Percentiles rank a stretch among this genome's conserved stretches.
phyloP scores from a whole-genome alignment of 1,140 invertebrate species.

The Periplaneta americana region DNA sequence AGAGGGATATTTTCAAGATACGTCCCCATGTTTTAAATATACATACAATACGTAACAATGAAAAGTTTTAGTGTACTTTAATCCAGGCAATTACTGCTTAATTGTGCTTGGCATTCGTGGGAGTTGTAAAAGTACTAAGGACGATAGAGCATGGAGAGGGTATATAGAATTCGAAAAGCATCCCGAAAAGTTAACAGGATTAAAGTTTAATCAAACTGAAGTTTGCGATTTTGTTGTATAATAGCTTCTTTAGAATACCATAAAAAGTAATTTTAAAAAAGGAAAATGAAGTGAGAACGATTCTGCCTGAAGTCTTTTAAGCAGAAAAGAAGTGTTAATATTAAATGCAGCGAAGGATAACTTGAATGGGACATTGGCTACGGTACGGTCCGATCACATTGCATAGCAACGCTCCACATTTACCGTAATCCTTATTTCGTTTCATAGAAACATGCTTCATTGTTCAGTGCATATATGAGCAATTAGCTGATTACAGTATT shows the following conservation, averaged over 20 bases:
- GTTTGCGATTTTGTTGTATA: not conserved
- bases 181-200: not conserved
- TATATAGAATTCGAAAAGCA: not conserved
- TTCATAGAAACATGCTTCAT: too few relatives aligned
- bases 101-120: not conserved
- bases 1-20: not conserved
- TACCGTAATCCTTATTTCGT: too few relatives aligned
- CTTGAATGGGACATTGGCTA: too few relatives aligned
- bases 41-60: not conserved
- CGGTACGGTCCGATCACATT: too few relatives aligned
- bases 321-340: not conserved
- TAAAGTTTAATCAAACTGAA: not conserved
- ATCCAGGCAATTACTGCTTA: not conserved
- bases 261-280: not conserved
- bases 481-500: too few relatives aligned
- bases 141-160: not conserved
- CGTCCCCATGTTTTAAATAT: not conserved
- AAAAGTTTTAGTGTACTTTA: not conserved
- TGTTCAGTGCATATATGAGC: too few relatives aligned
- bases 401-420: too few relatives aligned
- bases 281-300: not conserved
- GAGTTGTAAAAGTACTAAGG: not conserved
- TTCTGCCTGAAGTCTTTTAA: not conserved
- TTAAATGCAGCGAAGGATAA: not conserved
- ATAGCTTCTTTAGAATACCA: not conserved